phyloP scores from a whole-genome alignment of 2,797 vertebrate species.

The Carapus acus region DNA sequence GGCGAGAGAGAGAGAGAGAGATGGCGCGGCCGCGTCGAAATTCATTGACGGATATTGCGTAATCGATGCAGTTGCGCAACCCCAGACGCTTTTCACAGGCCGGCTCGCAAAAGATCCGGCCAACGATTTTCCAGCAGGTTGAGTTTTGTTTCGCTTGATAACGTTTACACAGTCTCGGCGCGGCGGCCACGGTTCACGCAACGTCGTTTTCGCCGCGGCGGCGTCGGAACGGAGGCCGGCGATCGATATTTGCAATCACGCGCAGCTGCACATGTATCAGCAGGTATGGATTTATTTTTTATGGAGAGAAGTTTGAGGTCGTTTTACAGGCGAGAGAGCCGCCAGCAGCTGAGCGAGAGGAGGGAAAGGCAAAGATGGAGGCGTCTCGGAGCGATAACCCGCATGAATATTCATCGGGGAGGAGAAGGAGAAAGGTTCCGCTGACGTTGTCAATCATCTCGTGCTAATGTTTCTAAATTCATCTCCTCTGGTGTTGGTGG shows the following conservation, averaged over 20 bases:
- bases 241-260: conserved; percentile 62
- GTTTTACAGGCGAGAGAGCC: conserved; percentile 29
- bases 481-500: conserved; percentile 34
- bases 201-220: conserved; percentile 36
- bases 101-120: conserved; percentile 6
- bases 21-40: conserved; percentile 17
- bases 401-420: conserved; percentile 35
- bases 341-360: conserved; percentile 4
- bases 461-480: conserved; percentile 47
- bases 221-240: conserved; percentile 41
- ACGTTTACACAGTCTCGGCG: conserved; percentile 14
- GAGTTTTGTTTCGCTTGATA: conserved; percentile 33
- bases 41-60: conserved; percentile 35
- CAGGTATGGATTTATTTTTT: conserved; percentile 45
- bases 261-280: conserved; percentile 42
- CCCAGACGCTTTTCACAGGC: not conserved
- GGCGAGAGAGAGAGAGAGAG: not conserved
- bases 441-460: conserved; percentile 42
- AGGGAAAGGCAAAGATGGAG: conserved; percentile 30
- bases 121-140: conserved; percentile 31
- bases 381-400: conserved; percentile 29
- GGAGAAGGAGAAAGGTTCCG: conserved; percentile 18
- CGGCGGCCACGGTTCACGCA: conserved; percentile 11
- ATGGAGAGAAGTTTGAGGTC: conserved; percentile 50
- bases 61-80: conserved; percentile 28